A percentile compares a stretch with the other conserved stretches of the same genome.
phyloP scores from a whole-genome alignment of 1,140 invertebrate species.

The Dendroctonus valens region DNA sequence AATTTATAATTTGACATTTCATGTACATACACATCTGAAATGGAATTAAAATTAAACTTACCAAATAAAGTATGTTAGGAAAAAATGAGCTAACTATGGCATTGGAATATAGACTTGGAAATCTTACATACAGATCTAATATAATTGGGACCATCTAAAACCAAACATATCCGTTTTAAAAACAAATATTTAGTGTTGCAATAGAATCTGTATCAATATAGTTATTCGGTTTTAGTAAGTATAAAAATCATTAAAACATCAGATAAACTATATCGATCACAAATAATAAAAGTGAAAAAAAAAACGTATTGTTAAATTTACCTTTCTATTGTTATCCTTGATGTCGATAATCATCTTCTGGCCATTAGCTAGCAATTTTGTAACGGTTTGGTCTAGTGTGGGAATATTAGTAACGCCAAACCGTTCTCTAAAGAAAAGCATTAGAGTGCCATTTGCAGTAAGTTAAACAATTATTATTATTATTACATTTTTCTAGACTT shows the following conservation, averaged over 20 bases:
- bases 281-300: constrained; percentile 3
- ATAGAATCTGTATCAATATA: no score
- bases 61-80: constrained; percentile 63
- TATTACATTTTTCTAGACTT: no score
- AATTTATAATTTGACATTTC: neutral
- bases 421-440: constrained; percentile 31
- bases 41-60: constrained; percentile 46
- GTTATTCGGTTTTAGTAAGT: no score
- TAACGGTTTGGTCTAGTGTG: constrained; percentile 58
- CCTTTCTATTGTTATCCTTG: constrained; percentile 57
- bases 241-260: no score
- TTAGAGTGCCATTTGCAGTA: neutral
- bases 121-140: constrained; percentile 55
- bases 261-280: constrained; percentile 1
- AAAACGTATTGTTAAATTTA: constrained; percentile 33
- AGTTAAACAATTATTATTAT: no score
- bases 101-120: constrained; percentile 59
- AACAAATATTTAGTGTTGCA: neutral
- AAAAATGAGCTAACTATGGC: constrained; percentile 67
- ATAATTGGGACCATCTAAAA: constrained; percentile 53
- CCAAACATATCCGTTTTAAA: constrained; percentile 1
- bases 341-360: constrained; percentile 66
- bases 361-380: constrained; percentile 55
- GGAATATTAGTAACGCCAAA: constrained; percentile 54
- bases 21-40: neutral